Evolutionary conservation across 2,113 vertebrate genomes (phyloP).

Genomic region (Neopipo cinnamomea): DNA sequence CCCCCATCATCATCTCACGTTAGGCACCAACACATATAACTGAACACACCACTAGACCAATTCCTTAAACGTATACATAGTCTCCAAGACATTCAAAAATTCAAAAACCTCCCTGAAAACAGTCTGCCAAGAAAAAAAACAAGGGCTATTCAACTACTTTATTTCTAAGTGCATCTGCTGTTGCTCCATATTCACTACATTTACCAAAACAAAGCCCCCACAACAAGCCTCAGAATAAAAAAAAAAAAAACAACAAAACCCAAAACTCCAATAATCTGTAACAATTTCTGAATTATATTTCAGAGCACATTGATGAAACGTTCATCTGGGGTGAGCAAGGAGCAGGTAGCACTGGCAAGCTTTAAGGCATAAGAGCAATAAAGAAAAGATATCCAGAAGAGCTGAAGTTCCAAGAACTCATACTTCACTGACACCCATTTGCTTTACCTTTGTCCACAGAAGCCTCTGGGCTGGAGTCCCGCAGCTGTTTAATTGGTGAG

Average conservation of each 20-base stretch:
- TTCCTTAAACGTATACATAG: neutral
- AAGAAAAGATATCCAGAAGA: neutral
- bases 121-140: neutral
- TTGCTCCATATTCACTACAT: neutral
- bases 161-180: neutral
- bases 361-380: neutral
- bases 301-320: neutral
- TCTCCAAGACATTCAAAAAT: neutral
- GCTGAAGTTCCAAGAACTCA: neutral
- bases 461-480: constrained; percentile 70
- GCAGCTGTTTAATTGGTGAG: constrained; percentile 79
- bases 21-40: neutral
- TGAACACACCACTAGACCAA: neutral
- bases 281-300: neutral
- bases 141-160: neutral
- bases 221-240: neutral
- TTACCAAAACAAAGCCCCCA: neutral
- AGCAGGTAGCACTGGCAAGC: neutral
- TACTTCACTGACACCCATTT: neutral
- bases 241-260: neutral
- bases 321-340: neutral
- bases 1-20: neutral
- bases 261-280: neutral
- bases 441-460: constrained; percentile 85
- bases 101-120: neutral